A percentile compares a stretch with the other conserved stretches of the same genome.
Evolutionary conservation across 2,888 invertebrate species (phyloP).

Genomic region (Polietes domitor): DNA sequence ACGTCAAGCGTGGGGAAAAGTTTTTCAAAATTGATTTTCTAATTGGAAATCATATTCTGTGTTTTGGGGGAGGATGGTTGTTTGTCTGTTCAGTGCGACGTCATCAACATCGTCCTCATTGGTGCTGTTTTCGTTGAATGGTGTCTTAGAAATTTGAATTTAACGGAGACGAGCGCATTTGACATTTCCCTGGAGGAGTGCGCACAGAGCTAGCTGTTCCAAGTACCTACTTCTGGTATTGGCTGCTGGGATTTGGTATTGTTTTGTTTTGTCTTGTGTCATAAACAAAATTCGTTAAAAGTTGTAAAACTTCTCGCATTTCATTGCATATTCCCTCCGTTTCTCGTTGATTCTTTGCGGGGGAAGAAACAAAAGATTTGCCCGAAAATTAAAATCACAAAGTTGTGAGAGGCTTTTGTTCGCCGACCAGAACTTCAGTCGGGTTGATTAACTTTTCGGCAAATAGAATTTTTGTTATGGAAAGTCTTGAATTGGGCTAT

Average conservation of each 20-base stretch:
- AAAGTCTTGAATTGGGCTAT: slow-evolving; percentile 12
- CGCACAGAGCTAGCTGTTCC: not conserved
- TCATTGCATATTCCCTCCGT: not conserved
- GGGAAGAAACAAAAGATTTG: slow-evolving; percentile 12
- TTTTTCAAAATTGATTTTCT: slow-evolving; percentile 28
- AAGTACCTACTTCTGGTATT: not conserved
- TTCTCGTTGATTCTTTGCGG: not conserved
- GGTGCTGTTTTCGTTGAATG: too few relatives aligned
- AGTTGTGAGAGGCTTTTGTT: slow-evolving; percentile 10
- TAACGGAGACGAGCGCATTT: not conserved
- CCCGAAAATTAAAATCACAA: slow-evolving; percentile 16
- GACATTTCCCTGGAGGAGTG: not conserved
- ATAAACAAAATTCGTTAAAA: slow-evolving; percentile 66
- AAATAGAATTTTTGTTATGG: not conserved
- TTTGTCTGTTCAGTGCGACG: not conserved
- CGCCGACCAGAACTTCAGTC: not conserved
- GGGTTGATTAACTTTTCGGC: not conserved
- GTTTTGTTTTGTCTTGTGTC: slow-evolving; percentile 46
- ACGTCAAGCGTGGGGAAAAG: slow-evolving; percentile 2
- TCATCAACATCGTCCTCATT: too few relatives aligned
- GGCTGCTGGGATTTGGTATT: not conserved
- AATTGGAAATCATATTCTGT: slow-evolving; percentile 23
- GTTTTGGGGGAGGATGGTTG: too few relatives aligned
- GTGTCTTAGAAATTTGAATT: too few relatives aligned
- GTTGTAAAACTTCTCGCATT: slow-evolving; percentile 36